Evolutionary conservation across 2,888 invertebrate species (phyloP).

Genomic region (Ophion obscuratus): DNA sequence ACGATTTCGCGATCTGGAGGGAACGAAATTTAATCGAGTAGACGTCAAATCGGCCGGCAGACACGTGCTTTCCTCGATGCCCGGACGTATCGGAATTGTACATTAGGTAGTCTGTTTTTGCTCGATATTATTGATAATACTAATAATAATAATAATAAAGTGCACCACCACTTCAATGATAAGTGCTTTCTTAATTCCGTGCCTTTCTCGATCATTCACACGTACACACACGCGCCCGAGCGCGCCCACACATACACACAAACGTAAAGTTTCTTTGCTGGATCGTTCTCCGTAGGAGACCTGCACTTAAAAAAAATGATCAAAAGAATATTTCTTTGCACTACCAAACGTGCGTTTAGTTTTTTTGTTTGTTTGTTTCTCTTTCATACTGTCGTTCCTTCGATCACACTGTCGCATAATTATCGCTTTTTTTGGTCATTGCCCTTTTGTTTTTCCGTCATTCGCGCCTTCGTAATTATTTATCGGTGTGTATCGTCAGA

Average conservation of each 20-base stretch:
- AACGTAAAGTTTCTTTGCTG: constrained; percentile 25
- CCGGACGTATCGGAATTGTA: constrained; percentile 71
- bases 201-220: constrained; percentile 76
- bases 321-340: constrained; percentile 39
- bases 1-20: constrained; percentile 54
- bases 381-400: constrained; percentile 21
- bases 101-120: constrained; percentile 76
- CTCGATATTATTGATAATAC: constrained; percentile 66
- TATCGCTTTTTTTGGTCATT: constrained; percentile 31
- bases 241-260: constrained; percentile 16
- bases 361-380: constrained; percentile 7
- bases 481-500: constrained; percentile 61
- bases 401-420: constrained; percentile 32
- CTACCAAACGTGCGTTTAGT: constrained; percentile 12
- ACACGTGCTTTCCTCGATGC: constrained; percentile 69
- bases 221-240: constrained; percentile 38
- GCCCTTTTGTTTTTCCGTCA: constrained; percentile 18
- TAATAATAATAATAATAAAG: constrained; percentile 63
- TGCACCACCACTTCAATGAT: constrained; percentile 70
- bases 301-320: constrained; percentile 48
- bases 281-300: constrained; percentile 47
- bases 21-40: constrained; percentile 66
- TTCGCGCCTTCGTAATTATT: constrained; percentile 55
- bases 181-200: constrained; percentile 82
- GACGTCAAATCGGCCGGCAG: constrained; percentile 62